Evolutionary conservation across 2,113 vertebrate species (phyloP).

Genomic region (Dendropsophus ebraccatus): DNA sequence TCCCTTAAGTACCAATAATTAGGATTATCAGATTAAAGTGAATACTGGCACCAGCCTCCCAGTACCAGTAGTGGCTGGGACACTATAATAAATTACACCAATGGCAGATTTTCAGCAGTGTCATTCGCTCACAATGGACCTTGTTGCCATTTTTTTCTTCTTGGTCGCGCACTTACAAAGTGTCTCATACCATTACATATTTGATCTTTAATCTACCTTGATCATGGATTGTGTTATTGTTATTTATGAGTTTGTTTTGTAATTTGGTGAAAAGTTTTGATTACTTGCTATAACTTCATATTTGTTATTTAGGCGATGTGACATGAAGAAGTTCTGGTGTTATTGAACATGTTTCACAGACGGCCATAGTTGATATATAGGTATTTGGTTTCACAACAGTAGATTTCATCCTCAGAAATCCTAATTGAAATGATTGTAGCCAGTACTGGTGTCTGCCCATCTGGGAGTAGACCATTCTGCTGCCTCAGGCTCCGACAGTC

Average conservation of each 20-base stretch:
- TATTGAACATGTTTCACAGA: not conserved
- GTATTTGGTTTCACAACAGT: not conserved
- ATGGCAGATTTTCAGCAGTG: no score
- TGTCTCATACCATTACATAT: no score
- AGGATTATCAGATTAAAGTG: no score
- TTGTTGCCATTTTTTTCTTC: not conserved
- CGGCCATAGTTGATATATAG: not conserved
- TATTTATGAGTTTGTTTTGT: not conserved
- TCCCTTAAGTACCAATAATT: no score
- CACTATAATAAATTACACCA: no score
- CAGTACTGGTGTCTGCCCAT: not conserved
- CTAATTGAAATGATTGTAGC: conserved; percentile 22
- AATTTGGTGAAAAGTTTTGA: not conserved
- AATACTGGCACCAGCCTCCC: no score
- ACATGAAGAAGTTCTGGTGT: not conserved
- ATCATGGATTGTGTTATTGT: not conserved
- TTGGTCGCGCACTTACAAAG: not conserved
- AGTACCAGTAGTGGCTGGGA: no score
- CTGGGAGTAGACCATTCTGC: conserved; percentile 13
- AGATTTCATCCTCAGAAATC: not conserved
- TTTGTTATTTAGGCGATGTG: not conserved
- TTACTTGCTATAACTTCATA: not conserved
- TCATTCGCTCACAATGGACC: no score
- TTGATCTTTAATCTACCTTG: not conserved
- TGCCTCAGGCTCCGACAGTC: not conserved